These are phyloP conservation scores for Xiphorhynchus elegans DNA, from an alignment of 2,113 vertebrate species.

Conservation along the genomic window DNA sequence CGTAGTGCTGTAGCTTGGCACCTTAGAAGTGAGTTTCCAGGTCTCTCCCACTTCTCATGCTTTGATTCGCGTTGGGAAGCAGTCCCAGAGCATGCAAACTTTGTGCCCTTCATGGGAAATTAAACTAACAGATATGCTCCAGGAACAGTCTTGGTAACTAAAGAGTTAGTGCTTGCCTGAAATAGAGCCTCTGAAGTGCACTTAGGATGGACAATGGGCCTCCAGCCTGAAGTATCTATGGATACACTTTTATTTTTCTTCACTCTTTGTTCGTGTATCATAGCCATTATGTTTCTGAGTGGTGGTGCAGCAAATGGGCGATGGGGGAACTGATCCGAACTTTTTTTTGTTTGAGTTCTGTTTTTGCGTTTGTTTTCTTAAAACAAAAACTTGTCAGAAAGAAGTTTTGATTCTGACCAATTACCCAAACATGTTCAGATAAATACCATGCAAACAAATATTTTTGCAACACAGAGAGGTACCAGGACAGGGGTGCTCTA, in stretches of 20 bases:
- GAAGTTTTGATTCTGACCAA: background rate
- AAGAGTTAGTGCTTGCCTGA: background rate
- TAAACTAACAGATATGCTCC: background rate
- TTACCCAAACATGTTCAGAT: background rate
- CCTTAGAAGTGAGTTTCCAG: background rate
- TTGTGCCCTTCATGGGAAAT: rapidly evolving
- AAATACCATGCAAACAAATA: background rate
- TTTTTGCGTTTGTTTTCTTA: background rate
- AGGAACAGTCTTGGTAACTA: background rate
- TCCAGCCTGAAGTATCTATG: rapidly evolving
- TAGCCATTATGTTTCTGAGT: background rate
- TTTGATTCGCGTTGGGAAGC: rapidly evolving
- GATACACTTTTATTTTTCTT: background rate
- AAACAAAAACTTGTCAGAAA: background rate
- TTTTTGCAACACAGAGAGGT: background rate
- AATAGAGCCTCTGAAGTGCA: background rate
- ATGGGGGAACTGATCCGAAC: background rate
- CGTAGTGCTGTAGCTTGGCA: background rate
- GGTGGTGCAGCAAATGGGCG: background rate
- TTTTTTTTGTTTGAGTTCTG: background rate
- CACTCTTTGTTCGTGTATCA: background rate
- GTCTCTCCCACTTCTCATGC: background rate
- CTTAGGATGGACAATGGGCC: background rate
- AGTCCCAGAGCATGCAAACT: background rate
- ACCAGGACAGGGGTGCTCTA: background rate